Base-by-base conservation (phyloP, 2,797 vertebrate genomes). In the Ibycter americanus region DNA sequence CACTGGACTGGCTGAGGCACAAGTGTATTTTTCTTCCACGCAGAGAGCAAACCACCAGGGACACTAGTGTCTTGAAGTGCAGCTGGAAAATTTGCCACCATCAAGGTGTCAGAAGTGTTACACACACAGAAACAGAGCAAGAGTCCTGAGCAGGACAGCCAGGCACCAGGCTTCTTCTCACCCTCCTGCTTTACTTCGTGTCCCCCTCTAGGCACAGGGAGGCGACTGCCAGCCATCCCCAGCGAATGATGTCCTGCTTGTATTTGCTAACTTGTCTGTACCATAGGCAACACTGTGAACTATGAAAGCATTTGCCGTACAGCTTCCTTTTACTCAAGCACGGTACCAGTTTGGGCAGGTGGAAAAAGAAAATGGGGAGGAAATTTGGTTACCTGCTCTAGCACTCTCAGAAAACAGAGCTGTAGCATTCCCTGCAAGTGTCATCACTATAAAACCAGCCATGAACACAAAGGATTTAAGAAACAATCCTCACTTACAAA, bases 401-500 rank as follows among this genome's bases (percentile, higher is more conserved):
- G 62, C 34, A 68, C 18, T 84, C 62, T 65, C 61, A 62, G 70
- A 94, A 94, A 80, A 70, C 78, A 87, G 44, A 82, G 76, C 54
- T 74, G 34, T 77, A 94, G 86, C 73, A 62, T 61, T 66, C 72
- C 38, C 72, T 58, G 46, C 47, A 89, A 84, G 61, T 44, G 58
- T 85, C 93, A 56, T 79, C 25, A 4, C 78, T 40, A 31, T 46
- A 82, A 87, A 91, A 74, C 44, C 58, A 93, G 63, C 9, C 32
- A 94, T 32, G 73, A 95, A 93, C 55, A 90, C 59, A 90, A 93
- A 97, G 66, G 82, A 89, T 85, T 81, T 96, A 47, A 74, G 88
- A 96, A 97, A 91, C 90, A 96, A 91, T 82, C 92, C 89, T 93
- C 63, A 42, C 96, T 97, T 96, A 94, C 89, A 95, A 96, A 97